A percentile compares a stretch with the other conserved stretches of the same genome.
Evolutionary conservation across 2,797 vertebrate species (phyloP).

Genomic region (Cyclura pinguis): DNA sequence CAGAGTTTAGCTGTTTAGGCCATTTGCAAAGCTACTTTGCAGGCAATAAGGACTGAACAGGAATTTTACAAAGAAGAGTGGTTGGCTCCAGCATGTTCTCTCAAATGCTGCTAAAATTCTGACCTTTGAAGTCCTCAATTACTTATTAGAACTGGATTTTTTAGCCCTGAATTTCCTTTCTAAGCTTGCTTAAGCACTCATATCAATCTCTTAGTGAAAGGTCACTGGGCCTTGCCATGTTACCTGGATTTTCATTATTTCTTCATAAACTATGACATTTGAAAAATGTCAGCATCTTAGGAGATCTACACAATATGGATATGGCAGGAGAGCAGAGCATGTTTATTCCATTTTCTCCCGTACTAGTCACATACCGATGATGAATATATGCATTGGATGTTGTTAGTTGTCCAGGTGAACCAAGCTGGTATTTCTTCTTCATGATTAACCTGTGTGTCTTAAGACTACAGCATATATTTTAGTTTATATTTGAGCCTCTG

Average conservation of each 20-base stretch:
- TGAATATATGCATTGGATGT: constrained; percentile 19
- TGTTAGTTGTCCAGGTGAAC: background rate
- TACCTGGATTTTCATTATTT: constrained; percentile 77
- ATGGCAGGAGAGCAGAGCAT: constrained; percentile 37
- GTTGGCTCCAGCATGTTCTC: constrained; percentile 40
- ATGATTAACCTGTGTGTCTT: background rate
- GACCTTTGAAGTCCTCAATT: constrained; percentile 77
- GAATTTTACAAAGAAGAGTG: constrained; percentile 4
- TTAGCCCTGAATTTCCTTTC: constrained; percentile 71
- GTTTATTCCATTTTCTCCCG: constrained; percentile 44
- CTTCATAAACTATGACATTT: constrained; percentile 79
- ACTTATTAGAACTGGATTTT: constrained; percentile 73
- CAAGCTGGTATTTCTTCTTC: background rate
- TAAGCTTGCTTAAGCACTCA: constrained; percentile 65
- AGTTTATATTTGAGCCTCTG: background rate
- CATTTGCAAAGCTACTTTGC: constrained; percentile 46
- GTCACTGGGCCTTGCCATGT: constrained; percentile 71
- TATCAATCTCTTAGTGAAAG: constrained; percentile 75
- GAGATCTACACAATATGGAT: constrained; percentile 55
- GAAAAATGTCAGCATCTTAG: constrained; percentile 75
- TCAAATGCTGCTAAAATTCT: constrained; percentile 62
- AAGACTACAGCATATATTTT: background rate
- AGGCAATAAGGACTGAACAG: constrained; percentile 13
- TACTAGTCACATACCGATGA: constrained; percentile 18
- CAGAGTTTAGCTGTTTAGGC: background rate